phyloP scores from a whole-genome alignment of 2,797 vertebrate genomes.

The Necrosyrtes monachus region DNA sequence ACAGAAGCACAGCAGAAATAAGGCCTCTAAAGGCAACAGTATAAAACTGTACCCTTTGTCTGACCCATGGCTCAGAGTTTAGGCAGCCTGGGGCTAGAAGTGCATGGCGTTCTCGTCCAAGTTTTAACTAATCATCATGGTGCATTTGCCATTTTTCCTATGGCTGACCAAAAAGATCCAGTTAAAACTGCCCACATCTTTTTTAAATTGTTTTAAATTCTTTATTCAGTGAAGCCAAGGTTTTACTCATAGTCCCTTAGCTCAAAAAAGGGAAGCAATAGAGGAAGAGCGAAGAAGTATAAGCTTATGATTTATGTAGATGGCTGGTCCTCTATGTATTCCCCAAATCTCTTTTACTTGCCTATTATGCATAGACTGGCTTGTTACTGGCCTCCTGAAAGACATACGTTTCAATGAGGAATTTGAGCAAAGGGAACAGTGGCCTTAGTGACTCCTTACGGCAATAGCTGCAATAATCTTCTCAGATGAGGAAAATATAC shows the following conservation, averaged over 20 bases:
- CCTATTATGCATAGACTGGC: neutral
- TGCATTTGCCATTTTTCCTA: neutral
- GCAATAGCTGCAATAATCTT: neutral
- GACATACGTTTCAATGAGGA: neutral
- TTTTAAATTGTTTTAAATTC: neutral
- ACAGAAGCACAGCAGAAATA: neutral
- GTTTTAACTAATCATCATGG: neutral
- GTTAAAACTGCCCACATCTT: neutral
- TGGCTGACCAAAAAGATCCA: neutral
- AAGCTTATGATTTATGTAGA: neutral
- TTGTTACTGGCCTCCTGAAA: neutral
- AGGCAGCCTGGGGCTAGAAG: neutral
- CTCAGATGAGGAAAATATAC: neutral
- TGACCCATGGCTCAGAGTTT: neutral
- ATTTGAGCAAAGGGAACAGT: neutral
- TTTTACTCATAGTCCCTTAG: neutral
- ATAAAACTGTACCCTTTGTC: neutral
- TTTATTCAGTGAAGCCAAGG: neutral
- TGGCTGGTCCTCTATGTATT: neutral
- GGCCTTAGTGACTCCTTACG: conserved; percentile 16
- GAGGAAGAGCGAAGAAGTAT: neutral
- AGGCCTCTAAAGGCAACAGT: neutral
- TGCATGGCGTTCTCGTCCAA: neutral
- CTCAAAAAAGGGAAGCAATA: neutral
- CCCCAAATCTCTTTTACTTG: neutral